Evolutionary conservation across 1,140 invertebrate genomes (phyloP).

Genomic region (Nasonia longicornis): DNA sequence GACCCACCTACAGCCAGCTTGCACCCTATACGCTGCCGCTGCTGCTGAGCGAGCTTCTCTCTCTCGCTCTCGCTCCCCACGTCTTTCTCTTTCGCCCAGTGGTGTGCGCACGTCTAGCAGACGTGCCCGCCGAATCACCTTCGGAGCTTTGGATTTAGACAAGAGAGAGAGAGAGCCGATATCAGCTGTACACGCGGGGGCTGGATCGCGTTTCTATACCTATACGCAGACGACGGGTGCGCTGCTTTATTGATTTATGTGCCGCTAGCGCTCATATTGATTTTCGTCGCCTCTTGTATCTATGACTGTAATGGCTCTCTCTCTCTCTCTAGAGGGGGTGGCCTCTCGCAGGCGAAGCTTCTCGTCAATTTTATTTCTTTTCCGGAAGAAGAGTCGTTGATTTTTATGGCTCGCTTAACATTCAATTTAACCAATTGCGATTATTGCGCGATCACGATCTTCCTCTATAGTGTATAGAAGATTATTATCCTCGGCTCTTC

Average conservation of each 20-base stretch:
- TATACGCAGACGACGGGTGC: neutral
- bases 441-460: neutral
- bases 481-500: neutral
- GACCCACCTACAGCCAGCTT: slow-evolving; percentile 45
- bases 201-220: neutral
- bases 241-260: slow-evolving; percentile 41
- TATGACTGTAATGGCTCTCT: neutral
- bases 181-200: neutral
- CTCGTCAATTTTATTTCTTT: slow-evolving; percentile 3
- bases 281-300: slow-evolving; percentile 37
- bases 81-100: neutral
- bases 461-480: neutral
- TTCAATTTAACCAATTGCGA: neutral
- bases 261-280: slow-evolving; percentile 26
- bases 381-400: neutral
- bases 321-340: neutral
- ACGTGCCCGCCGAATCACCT: slow-evolving; percentile 39
- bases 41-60: slow-evolving; percentile 10
- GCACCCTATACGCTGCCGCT: slow-evolving; percentile 18
- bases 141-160: slow-evolving; percentile 34
- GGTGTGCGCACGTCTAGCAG: neutral
- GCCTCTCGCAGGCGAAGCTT: neutral
- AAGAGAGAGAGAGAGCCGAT: neutral
- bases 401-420: neutral
- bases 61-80: neutral